Evolutionary conservation across 2,113 vertebrate species (phyloP).

Genomic region (Rhinolophus ferrumequinum): DNA sequence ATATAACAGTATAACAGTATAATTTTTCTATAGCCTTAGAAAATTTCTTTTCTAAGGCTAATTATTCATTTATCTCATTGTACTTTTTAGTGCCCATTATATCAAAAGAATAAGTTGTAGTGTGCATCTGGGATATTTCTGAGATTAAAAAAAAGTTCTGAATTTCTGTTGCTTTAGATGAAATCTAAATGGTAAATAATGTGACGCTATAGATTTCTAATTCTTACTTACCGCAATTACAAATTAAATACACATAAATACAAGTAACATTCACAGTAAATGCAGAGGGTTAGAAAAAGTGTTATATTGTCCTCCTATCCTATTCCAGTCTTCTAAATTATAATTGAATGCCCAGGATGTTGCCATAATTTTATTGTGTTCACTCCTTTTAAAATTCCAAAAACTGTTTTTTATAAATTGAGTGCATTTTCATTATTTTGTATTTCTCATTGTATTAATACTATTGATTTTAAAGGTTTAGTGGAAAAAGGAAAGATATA

Average conservation of each 20-base stretch:
- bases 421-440: neutral
- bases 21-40: too few relatives aligned
- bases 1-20: neutral
- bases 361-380: neutral
- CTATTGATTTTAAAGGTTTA: neutral
- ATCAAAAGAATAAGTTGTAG: neutral
- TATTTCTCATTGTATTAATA: neutral
- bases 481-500: neutral
- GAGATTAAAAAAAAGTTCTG: neutral
- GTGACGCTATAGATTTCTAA: neutral
- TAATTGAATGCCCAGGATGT: neutral
- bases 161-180: neutral
- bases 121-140: neutral
- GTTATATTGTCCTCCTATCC: neutral
- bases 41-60: neutral
- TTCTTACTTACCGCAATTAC: neutral
- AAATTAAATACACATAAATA: neutral
- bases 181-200: neutral
- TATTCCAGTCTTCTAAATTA: neutral
- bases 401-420: neutral
- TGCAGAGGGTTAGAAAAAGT: neutral
- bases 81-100: neutral
- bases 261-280: neutral
- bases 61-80: neutral
- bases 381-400: neutral